Conservation (phyloP, 2,113 vertebrate species). For the rat (Rattus norvegicus) region GRCr8 NC_086034.1:37289501-37290000, state of each 20-base stretch:
- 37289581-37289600: background rate
- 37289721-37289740: background rate
- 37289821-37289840: background rate
- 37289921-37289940: conserved; percentile 57
- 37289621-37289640: background rate
- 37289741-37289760: background rate
- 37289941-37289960: background rate
- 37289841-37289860: background rate
- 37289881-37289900: conserved; percentile 55
- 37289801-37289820: background rate
- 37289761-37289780: background rate
- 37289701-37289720: background rate
- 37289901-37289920: conserved; percentile 43
- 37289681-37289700: background rate
- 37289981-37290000: background rate
- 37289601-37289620: background rate
- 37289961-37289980: conserved; percentile 55
- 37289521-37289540: background rate
- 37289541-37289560: background rate
- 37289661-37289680: background rate
- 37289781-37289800: conserved; percentile 1
- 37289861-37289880: background rate
- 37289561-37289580: background rate
- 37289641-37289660: too few species aligned
- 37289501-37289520: background rate